Base-by-base conservation (phyloP, 2,888 invertebrate species). In the Lamellibrachia satsuma region DNA sequence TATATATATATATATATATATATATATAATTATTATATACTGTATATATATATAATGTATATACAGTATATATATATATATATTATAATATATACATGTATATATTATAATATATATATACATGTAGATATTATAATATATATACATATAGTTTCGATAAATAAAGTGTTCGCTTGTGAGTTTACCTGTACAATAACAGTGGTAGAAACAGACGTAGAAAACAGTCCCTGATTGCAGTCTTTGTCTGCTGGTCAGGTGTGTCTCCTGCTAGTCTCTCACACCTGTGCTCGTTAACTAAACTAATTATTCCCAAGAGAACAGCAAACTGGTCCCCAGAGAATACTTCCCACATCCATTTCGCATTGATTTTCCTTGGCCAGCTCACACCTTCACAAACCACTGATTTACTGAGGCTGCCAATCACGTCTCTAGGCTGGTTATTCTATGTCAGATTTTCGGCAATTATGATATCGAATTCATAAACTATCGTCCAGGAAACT, bases 201-300 rank as follows among this genome's bases (percentile, higher is more conserved):
- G 6, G 75, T 75, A 75, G 75, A 75, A 75, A 75, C 75, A 22
- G 75, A 6, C 6, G 75, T 15, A 75, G 75, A 75, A 75, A 75
- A 75, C 22, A 75, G 6, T 55, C 8, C 55, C 55, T 55, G 55
- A 55, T 75, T 75, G 75, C 75, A 22, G n/a, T n/a, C 75, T 75
- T 75, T 75, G 75, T 75, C 75, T 75, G 75, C 75, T n/a, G n/a
- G 75, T 75, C 75, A 75, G 75, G 75, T 75, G 22, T 22, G 22
- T 75, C 75, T 75, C 1, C 22, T 75, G 75, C 75, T 75, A 11
- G 22, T 6, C 15, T 4, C 22, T 22, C 75, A 75, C 75, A 75
- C 75, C 75, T 75, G 75, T 75, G 75, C 75, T 75, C 75, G 22
- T 75, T 75, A 75, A 75, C 75, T 75, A 75, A 75, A 75, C 75